These are phyloP conservation scores for Balaenoptera acutorostrata DNA, from an alignment of 2,113 vertebrate genomes.

Conservation along the genomic window DNA sequence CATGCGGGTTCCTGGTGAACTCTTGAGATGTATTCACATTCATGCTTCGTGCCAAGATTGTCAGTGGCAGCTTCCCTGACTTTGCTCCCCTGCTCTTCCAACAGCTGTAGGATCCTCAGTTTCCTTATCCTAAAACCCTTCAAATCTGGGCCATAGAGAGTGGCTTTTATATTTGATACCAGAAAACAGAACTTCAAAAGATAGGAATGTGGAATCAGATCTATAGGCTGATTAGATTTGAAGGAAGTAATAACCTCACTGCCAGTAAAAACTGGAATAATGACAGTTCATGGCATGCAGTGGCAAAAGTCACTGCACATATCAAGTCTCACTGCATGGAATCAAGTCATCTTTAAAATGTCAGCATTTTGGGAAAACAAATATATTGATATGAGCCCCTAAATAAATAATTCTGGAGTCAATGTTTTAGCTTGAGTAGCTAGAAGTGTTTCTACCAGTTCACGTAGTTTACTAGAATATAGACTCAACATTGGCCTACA, in stretches of 20 bases:
- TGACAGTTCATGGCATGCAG: not conserved
- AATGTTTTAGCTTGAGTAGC: not conserved
- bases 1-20: not conserved
- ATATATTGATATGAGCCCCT: not conserved
- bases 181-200: not conserved
- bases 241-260: not conserved
- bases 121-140: not conserved
- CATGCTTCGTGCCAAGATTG: not conserved
- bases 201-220: not conserved
- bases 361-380: not conserved
- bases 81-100: not conserved
- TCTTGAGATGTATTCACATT: not conserved
- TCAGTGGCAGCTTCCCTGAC: not conserved
- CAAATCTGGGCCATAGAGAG: not conserved
- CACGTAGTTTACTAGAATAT: not conserved
- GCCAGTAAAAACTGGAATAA: not conserved
- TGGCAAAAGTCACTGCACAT: not conserved
- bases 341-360: not conserved
- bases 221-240: not conserved
- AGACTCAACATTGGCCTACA: not conserved
- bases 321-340: not conserved
- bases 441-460: not conserved
- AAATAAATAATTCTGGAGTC: not conserved
- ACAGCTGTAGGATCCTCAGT: not conserved
- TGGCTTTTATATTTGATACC: not conserved